Evolutionary conservation across 2,797 vertebrate genomes (phyloP).

Genomic region (Tadarida brasiliensis): DNA sequence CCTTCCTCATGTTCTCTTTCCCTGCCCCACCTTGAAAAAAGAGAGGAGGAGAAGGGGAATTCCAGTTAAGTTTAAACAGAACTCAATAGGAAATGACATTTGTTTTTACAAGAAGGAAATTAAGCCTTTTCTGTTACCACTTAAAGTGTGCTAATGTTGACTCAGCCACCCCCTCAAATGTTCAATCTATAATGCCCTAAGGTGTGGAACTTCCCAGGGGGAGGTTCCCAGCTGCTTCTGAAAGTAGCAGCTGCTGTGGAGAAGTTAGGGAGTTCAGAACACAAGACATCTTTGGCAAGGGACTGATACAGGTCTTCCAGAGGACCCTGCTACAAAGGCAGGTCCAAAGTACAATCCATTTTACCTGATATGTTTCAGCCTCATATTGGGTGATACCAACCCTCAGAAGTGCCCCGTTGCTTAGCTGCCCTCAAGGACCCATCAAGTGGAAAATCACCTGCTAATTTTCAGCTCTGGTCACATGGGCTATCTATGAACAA

Average conservation of each 20-base stretch:
- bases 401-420: neutral
- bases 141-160: neutral
- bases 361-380: neutral
- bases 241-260: neutral
- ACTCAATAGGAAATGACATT: constrained; percentile 32
- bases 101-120: constrained; percentile 56
- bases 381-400: neutral
- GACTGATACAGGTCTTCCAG: neutral
- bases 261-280: neutral
- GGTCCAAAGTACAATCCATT: neutral
- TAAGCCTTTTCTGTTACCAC: neutral
- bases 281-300: neutral
- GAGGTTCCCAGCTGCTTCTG: neutral
- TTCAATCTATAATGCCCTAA: neutral
- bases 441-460: neutral
- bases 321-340: neutral
- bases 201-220: neutral
- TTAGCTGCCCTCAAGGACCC: neutral
- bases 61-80: constrained; percentile 64
- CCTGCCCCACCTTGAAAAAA: neutral
- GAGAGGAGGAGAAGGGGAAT: constrained; percentile 47
- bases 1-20: neutral
- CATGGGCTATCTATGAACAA: neutral
- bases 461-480: neutral
- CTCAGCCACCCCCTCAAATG: neutral